These are phyloP conservation scores for Eclectus roratus DNA, from an alignment of 2,113 vertebrate genomes.

Conservation along the genomic window DNA sequence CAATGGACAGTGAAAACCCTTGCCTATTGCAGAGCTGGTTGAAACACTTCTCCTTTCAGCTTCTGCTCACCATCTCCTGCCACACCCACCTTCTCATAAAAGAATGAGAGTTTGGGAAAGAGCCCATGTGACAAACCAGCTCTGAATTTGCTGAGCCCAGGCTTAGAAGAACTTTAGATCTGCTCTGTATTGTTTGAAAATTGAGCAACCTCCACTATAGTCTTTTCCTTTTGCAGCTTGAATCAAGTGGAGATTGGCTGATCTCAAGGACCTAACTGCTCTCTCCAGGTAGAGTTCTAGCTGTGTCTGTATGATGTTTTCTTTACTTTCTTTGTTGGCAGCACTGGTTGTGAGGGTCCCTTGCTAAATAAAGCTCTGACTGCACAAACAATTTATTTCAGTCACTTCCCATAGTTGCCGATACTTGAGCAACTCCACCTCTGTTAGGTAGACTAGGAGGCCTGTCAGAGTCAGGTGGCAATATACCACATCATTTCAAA, in stretches of 20 bases:
- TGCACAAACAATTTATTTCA: conserved; percentile 52
- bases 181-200: neutral
- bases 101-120: neutral
- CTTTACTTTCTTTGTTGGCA: conserved; percentile 3
- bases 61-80: neutral
- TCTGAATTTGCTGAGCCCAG: neutral
- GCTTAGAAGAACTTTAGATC: neutral
- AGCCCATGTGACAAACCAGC: neutral
- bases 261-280: neutral
- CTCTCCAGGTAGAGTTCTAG: neutral
- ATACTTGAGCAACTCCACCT: neutral
- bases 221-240: neutral
- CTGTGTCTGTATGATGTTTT: neutral
- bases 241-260: neutral
- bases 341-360: conserved; percentile 14
- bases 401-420: neutral
- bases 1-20: neutral
- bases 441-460: neutral
- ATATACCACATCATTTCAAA: conserved; percentile 40
- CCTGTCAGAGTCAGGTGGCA: conserved; percentile 38
- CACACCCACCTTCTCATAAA: neutral
- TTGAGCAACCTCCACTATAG: neutral
- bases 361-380: conserved; percentile 42
- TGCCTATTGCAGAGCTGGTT: neutral
- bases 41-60: neutral